A percentile compares a stretch with the other conserved stretches of the same genome.
These are phyloP conservation scores for Didymodactylos carnosus DNA, from an alignment of 2,888 invertebrate species.

Conservation along the genomic window DNA sequence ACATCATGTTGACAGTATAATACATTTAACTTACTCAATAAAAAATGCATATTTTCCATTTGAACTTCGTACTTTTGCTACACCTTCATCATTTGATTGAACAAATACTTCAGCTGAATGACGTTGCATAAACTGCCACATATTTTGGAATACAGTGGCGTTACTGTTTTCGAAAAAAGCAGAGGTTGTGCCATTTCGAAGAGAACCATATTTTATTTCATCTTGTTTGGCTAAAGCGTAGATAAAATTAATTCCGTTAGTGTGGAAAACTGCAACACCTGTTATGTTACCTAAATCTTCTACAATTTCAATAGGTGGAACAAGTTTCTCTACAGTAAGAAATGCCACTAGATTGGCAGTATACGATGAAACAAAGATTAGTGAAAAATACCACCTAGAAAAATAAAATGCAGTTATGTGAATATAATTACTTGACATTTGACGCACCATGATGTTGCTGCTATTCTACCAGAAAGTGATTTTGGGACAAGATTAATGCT, in stretches of 20 bases:
- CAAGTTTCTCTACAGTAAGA: slow-evolving; percentile 82
- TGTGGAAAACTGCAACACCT: neutral
- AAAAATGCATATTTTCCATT: slow-evolving; percentile 49
- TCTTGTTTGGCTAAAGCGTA: slow-evolving; percentile 58
- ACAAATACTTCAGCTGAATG: slow-evolving; percentile 6
- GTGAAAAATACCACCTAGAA: slow-evolving; percentile 74
- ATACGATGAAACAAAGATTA: slow-evolving; percentile 89
- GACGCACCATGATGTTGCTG: slow-evolving; percentile 93
- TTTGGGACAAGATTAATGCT: slow-evolving; percentile 78
- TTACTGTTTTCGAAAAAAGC: slow-evolving; percentile 42
- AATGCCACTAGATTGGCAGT: slow-evolving; percentile 87
- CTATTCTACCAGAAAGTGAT: slow-evolving; percentile 74
- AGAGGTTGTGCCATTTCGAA: slow-evolving; percentile 49
- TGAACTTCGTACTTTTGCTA: slow-evolving; percentile 13
- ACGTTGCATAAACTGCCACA: slow-evolving; percentile 13
- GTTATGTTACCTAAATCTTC: slow-evolving; percentile 53
- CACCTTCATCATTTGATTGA: slow-evolving; percentile 6
- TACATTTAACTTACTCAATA: slow-evolving; percentile 23
- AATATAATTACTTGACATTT: too few species aligned
- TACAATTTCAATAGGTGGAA: slow-evolving; percentile 72
- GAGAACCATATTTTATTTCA: slow-evolving; percentile 25
- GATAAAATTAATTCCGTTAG: neutral
- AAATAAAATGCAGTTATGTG: too few species aligned
- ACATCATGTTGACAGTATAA: neutral
- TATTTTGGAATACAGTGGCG: slow-evolving; percentile 1